phyloP scores from a whole-genome alignment of 2,113 vertebrate species.

The Edolisoma coerulescens region DNA sequence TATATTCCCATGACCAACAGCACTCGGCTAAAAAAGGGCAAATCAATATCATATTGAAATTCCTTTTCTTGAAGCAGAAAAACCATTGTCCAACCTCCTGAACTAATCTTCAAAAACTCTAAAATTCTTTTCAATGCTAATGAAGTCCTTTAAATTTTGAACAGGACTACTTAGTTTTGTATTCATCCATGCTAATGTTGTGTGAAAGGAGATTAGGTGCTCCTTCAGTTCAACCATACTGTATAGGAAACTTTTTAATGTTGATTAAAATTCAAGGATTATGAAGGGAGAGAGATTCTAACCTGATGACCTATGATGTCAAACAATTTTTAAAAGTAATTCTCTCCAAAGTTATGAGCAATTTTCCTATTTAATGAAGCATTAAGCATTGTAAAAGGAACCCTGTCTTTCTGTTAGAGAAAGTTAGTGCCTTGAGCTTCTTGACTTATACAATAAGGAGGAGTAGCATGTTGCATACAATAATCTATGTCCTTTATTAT shows the following conservation, averaged over 20 bases:
- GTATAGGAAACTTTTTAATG: background rate
- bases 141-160: background rate
- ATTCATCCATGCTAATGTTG: background rate
- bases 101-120: background rate
- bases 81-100: accelerated
- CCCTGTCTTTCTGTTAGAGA: background rate
- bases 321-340: background rate
- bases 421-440: background rate
- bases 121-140: background rate
- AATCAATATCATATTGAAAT: background rate
- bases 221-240: background rate
- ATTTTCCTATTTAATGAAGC: background rate
- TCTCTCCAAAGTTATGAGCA: background rate
- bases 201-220: background rate
- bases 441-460: background rate
- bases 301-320: background rate
- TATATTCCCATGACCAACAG: background rate
- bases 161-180: background rate
- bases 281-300: background rate
- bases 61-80: background rate
- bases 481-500: background rate
- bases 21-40: background rate
- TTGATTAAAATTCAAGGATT: background rate
- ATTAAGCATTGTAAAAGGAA: background rate
- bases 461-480: background rate